Conservation (phyloP, 2,113 vertebrate species). For the Tragelaphus strepsiceros region DNA sequence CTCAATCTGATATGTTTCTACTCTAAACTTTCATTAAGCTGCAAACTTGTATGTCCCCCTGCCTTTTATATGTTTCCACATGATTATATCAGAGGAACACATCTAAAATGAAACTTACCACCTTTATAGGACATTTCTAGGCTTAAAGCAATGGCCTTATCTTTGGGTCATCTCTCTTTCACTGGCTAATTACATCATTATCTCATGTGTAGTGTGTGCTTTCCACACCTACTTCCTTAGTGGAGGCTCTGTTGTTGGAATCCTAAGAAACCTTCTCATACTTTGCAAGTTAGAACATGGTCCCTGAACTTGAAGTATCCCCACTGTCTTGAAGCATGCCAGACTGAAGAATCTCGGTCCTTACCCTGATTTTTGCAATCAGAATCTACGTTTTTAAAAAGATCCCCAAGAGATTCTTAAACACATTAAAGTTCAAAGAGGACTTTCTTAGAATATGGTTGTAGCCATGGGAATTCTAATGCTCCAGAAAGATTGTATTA, state of each 20-base stretch:
- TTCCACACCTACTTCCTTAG: not conserved
- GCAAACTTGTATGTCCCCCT: not conserved
- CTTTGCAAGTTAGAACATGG: not conserved
- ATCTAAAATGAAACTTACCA: not conserved
- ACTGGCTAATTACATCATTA: not conserved
- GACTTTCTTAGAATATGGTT: not conserved
- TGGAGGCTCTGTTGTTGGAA: not conserved
- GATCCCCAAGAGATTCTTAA: not conserved
- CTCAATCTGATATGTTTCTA: not conserved
- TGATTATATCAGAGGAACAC: not conserved
- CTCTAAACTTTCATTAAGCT: not conserved
- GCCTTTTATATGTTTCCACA: not conserved
- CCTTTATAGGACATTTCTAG: not conserved
- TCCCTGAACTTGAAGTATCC: not conserved
- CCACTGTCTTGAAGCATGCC: not conserved
- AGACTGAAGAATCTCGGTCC: not conserved
- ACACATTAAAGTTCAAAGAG: constrained; percentile 12
- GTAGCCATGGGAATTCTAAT: not conserved
- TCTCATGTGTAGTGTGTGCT: not conserved
- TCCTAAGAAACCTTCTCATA: not conserved
- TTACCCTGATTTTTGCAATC: not conserved
- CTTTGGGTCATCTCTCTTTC: not conserved
- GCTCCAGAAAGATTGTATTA: not conserved
- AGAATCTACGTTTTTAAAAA: not conserved
- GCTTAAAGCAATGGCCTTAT: not conserved